Conservation (phyloP, 2,888 invertebrate genomes). For the Rhynchonema sp. region DNA sequence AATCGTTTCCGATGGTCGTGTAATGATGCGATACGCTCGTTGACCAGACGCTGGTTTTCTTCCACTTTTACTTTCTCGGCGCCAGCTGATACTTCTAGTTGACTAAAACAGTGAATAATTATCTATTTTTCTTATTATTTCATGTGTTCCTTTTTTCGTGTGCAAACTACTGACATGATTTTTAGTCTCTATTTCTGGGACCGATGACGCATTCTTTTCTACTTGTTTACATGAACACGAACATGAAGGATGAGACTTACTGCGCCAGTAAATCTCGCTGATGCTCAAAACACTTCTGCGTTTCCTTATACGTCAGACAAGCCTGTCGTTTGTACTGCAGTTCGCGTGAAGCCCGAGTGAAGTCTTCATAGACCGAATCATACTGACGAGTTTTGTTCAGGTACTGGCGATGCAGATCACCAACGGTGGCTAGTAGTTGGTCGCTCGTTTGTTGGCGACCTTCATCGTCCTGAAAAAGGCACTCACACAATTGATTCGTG, state of each 20-base stretch:
- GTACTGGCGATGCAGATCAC: conserved; percentile 39
- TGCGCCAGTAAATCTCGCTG: conserved; percentile 47
- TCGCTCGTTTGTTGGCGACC: conserved; percentile 43
- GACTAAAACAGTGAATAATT: too few species aligned
- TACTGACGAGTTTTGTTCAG: conserved; percentile 51
- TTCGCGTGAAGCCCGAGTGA: conserved; percentile 54
- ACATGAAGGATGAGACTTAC: not conserved
- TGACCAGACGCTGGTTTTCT: too few species aligned
- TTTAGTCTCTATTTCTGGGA: too few species aligned
- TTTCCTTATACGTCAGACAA: conserved; percentile 65
- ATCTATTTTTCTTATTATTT: too few species aligned
- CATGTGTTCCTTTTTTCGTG: too few species aligned
- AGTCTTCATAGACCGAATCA: conserved; percentile 54
- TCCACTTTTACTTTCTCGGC: too few species aligned
- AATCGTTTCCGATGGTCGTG: not conserved
- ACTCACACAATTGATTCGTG: too few species aligned
- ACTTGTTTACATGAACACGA: not conserved
- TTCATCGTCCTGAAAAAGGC: not conserved
- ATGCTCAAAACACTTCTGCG: conserved; percentile 66
- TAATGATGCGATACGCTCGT: too few species aligned
- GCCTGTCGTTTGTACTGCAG: conserved; percentile 62
- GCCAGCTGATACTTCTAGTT: too few species aligned
- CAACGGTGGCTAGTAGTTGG: conserved; percentile 48
- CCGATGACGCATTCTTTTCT: too few species aligned
- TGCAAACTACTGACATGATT: too few species aligned